Base-by-base conservation (phyloP, 2,113 vertebrate genomes). In the Poeciliopsis retropinna region DNA sequence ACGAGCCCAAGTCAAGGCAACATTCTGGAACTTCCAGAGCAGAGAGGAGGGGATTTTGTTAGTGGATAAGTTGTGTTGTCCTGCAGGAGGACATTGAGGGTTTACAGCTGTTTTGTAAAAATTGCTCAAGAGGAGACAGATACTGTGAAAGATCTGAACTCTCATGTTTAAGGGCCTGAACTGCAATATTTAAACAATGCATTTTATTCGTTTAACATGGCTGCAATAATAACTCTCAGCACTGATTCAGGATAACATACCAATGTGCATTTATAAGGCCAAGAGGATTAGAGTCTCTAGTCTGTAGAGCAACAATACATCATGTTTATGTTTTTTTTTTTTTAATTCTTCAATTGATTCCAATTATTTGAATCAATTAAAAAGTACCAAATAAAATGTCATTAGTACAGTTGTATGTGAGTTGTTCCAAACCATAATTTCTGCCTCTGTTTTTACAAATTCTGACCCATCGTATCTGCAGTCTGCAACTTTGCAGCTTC, bases 1-100 rank as follows among this genome's bases (percentile, higher is more conserved):
- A 72, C 69, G 64, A 61, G 81, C 44, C 57, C 61, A 66, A 80
- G 79, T 84, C 82, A 79, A 81, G 28, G 25, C 72, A 89, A 83
- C 41, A 19, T 75, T 77, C 83, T 82, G 34, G 31, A 83, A 79
- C 72, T 64, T 47, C 54, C 66, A 60, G 34, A 75, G 77, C 57
- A 71, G 60, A 81, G 27, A 72, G 62, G 31, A 39, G n/a, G 29
- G 34, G 68, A 71, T 86, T 73, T 44, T 79, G 63, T 73, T 54
- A 67, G 15, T 37, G 12, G 6, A 73, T 28, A 69, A 66, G 15
- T 28, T 3, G n/a, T 44, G 5, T 65, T 67, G 72, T 72, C 63
- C 47, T 51, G 41, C 60, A 69, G 60, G 31, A 62, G 62, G 37
- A 39, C 65, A 60, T 71, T 15, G 0, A 3, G 3, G 27, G 30